phyloP scores from a whole-genome alignment of 2,888 invertebrate species.

The Isotomurus palustris region DNA sequence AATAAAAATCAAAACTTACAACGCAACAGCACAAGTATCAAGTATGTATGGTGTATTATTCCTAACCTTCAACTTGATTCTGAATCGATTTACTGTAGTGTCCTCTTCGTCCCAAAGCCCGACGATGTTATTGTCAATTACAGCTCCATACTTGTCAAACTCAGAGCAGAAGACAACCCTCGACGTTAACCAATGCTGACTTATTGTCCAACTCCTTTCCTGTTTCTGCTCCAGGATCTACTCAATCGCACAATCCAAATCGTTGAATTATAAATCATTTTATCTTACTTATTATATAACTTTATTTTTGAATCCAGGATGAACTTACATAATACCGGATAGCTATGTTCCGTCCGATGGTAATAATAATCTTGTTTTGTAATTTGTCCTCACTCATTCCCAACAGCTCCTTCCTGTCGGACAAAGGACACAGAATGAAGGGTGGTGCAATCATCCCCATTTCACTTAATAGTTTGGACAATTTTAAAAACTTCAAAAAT shows the following conservation, averaged over 20 bases:
- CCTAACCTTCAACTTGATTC: constrained; percentile 37
- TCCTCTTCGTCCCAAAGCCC: constrained; percentile 41
- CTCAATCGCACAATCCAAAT: too few species aligned
- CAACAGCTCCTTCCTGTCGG: constrained; percentile 37
- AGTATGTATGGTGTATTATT: not conserved
- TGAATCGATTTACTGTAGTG: constrained; percentile 20
- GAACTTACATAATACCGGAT: constrained; percentile 41
- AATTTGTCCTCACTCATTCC: constrained; percentile 32
- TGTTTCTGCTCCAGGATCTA: constrained; percentile 42
- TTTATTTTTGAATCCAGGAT: not conserved
- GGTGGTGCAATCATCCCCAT: constrained; percentile 40
- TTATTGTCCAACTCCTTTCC: constrained; percentile 40
- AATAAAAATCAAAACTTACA: constrained; percentile 5
- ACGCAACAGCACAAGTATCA: not conserved
- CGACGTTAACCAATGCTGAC: constrained; percentile 43
- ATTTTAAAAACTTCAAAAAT: not conserved
- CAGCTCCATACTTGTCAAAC: constrained; percentile 39
- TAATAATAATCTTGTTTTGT: constrained; percentile 36
- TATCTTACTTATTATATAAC: not conserved
- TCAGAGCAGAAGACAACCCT: constrained; percentile 40
- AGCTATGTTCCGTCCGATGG: constrained; percentile 42
- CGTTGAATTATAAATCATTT: not conserved
- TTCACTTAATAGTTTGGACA: too few species aligned
- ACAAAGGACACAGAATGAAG: constrained; percentile 42
- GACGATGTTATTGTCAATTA: constrained; percentile 31